A percentile compares a stretch with the other conserved stretches of the same genome.
Conservation (phyloP, 2,888 invertebrate species). For the Dryobotodes eremita region DNA sequence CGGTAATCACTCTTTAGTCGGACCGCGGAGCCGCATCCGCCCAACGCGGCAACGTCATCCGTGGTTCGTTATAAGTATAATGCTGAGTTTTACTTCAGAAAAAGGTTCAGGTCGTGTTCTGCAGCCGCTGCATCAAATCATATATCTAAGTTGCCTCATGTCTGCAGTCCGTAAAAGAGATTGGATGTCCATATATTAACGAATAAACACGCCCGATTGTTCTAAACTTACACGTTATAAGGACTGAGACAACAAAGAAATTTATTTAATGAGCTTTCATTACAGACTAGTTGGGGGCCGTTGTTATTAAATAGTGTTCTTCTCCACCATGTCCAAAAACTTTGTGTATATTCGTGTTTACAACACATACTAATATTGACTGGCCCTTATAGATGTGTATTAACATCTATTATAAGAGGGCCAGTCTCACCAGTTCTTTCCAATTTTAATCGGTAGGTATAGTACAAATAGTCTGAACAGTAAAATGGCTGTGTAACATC, state of each 20-base stretch:
- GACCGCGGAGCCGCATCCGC: slow-evolving; percentile 1
- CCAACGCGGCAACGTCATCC: background rate
- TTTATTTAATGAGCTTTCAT: background rate
- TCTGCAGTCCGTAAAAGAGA: background rate
- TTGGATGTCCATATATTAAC: background rate
- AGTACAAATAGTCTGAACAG: background rate
- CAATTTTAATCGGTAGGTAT: background rate
- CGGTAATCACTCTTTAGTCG: background rate
- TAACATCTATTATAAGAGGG: background rate
- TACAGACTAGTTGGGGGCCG: background rate
- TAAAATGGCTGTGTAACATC: background rate
- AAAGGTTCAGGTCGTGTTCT: slow-evolving; percentile 5
- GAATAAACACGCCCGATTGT: background rate
- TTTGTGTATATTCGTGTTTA: background rate
- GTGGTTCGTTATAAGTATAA: background rate
- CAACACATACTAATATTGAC: background rate
- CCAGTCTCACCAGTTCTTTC: background rate
- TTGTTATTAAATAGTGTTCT: background rate
- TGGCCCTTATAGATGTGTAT: background rate
- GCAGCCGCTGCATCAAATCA: slow-evolving; percentile 10
- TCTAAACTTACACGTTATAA: background rate
- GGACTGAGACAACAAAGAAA: background rate
- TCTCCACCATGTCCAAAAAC: background rate
- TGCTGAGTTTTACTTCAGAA: slow-evolving; percentile 12
- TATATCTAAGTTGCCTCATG: background rate